Evolutionary conservation across 1,140 invertebrate genomes (phyloP).

Genomic region (Thalassaphorura encarpata): DNA sequence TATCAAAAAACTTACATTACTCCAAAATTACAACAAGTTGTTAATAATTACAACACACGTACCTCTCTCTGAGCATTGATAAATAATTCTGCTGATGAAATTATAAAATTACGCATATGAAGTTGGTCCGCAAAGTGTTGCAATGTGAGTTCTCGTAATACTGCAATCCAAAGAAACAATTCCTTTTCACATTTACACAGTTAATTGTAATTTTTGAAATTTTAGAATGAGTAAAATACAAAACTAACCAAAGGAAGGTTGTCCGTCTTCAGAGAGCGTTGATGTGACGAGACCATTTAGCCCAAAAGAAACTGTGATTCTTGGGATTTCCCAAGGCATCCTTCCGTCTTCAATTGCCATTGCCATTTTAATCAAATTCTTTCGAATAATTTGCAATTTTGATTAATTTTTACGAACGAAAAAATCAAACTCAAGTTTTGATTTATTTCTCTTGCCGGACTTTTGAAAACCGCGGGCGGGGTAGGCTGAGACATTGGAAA

Average conservation of each 20-base stretch:
- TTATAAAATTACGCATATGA: conserved; percentile 22
- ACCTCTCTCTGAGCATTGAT: conserved; percentile 17
- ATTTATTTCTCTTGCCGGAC: too few species aligned
- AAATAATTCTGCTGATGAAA: conserved; percentile 24
- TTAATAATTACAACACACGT: background rate
- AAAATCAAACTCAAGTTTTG: too few species aligned
- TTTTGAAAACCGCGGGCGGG: too few species aligned
- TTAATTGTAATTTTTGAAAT: background rate
- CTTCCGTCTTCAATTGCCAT: background rate
- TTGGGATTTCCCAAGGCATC: background rate
- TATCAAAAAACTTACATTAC: background rate
- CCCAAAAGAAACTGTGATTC: conserved; percentile 4
- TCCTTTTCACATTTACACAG: background rate
- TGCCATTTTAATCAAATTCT: background rate
- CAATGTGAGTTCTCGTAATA: background rate
- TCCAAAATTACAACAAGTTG: background rate
- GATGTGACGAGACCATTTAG: conserved; percentile 3
- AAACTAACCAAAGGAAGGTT: too few species aligned
- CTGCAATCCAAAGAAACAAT: background rate
- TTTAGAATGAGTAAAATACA: background rate
- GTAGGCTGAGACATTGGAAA: too few species aligned
- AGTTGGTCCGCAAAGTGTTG: conserved; percentile 18
- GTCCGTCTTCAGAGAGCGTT: too few species aligned
- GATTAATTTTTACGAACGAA: background rate
- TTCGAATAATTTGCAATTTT: background rate